phyloP scores from a whole-genome alignment of 2,888 invertebrate species.

The Mongoloraphidia duomilia region DNA sequence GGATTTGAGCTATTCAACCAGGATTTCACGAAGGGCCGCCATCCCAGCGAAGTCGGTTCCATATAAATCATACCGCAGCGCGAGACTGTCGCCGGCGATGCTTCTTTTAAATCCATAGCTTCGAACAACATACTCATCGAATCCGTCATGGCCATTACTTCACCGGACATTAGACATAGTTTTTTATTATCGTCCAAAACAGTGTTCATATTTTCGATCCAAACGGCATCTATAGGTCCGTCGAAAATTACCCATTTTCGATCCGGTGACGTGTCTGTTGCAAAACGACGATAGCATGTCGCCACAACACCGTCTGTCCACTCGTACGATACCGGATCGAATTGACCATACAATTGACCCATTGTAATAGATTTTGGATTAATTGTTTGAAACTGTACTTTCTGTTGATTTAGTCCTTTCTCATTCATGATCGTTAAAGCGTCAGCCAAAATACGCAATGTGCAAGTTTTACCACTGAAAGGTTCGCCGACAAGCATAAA shows the following conservation, averaged over 20 bases:
- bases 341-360: constrained; percentile 84
- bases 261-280: constrained; percentile 55
- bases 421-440: constrained; percentile 55
- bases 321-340: constrained; percentile 82
- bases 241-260: constrained; percentile 89
- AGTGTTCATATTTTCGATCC: constrained; percentile 87
- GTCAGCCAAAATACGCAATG: constrained; percentile 60
- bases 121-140: constrained; percentile 82
- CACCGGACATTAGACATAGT: constrained; percentile 73
- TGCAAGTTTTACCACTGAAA: constrained; percentile 67
- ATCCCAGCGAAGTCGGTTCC: constrained; percentile 72
- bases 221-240: constrained; percentile 78
- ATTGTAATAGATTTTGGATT: constrained; percentile 90
- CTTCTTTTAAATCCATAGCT: constrained; percentile 72
- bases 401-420: constrained; percentile 39
- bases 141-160: constrained; percentile 68
- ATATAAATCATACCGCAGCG: constrained; percentile 85
- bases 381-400: constrained; percentile 61
- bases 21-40: constrained; percentile 63
- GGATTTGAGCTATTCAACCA: constrained; percentile 58
- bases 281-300: constrained; percentile 61
- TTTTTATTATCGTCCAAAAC: constrained; percentile 81
- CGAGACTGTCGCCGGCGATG: constrained; percentile 77
- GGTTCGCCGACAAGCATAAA: constrained; percentile 85
- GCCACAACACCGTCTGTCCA: constrained; percentile 83